Percentiles rank a stretch among this genome's conserved stretches.
Evolutionary conservation across 2,113 vertebrate genomes (phyloP).

Genomic region (Daboia siamensis): DNA sequence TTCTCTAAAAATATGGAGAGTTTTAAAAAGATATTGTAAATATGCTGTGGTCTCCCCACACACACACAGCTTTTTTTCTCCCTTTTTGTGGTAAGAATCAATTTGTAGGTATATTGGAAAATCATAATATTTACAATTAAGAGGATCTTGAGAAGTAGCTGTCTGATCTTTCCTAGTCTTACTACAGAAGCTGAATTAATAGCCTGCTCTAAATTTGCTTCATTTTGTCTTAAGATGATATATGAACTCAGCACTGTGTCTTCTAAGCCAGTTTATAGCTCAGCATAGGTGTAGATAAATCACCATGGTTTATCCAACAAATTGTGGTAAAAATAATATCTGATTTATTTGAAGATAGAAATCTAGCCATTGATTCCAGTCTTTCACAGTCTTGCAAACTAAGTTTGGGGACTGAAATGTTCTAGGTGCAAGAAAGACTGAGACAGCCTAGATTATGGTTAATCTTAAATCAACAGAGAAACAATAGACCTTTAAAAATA

Average conservation of each 20-base stretch:
- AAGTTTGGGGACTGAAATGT: slow-evolving; percentile 32
- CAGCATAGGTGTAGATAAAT: neutral
- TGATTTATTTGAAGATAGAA: neutral
- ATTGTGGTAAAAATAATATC: neutral
- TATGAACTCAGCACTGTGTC: neutral
- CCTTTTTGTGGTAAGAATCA: neutral
- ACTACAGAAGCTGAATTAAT: neutral
- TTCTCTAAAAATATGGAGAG: neutral
- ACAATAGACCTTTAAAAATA: neutral
- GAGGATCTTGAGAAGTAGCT: neutral
- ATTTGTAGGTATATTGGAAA: neutral
- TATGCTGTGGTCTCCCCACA: neutral
- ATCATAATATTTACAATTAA: neutral
- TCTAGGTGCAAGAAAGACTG: neutral
- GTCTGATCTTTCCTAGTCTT: neutral
- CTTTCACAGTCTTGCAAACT: neutral
- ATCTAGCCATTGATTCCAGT: neutral
- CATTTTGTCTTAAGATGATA: neutral
- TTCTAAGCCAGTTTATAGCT: neutral
- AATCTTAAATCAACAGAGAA: neutral
- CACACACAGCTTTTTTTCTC: too few species aligned
- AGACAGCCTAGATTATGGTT: neutral
- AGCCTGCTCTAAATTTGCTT: neutral
- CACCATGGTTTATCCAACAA: neutral
- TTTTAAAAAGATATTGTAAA: neutral